phyloP scores from a whole-genome alignment of 2,113 vertebrate species.

The Natator depressus region DNA sequence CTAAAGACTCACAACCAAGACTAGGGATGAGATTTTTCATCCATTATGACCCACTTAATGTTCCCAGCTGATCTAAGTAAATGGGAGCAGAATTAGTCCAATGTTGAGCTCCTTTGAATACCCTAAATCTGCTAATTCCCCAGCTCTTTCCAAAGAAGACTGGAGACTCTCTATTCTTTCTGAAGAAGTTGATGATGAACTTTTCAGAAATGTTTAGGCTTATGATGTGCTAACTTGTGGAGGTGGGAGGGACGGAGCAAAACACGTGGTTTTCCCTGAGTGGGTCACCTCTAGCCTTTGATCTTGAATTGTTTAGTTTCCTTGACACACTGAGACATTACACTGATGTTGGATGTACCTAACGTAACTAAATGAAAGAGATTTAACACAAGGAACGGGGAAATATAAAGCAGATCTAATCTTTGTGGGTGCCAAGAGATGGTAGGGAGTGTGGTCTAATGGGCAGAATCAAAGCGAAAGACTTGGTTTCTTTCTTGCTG shows the following conservation, averaged over 20 bases:
- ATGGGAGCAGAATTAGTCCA: neutral
- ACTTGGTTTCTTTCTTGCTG: neutral
- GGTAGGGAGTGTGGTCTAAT: neutral
- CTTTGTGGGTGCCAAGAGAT: neutral
- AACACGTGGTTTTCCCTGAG: neutral
- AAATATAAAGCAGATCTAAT: neutral
- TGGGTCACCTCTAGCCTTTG: neutral
- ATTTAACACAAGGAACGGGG: neutral
- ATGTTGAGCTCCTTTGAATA: neutral
- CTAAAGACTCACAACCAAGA: neutral
- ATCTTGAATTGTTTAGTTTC: neutral
- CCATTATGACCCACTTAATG: neutral
- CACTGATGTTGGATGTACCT: neutral
- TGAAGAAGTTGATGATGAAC: neutral
- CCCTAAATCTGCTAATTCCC: neutral
- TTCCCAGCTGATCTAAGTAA: neutral
- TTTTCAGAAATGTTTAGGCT: neutral
- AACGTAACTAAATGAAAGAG: neutral
- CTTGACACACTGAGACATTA: neutral
- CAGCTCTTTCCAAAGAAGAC: neutral
- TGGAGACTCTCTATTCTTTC: neutral
- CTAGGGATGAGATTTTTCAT: neutral
- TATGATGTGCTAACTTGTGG: neutral
- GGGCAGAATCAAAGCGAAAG: neutral
- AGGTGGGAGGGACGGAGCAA: neutral